Percentiles rank a stretch among this genome's conserved stretches.
Conservation (phyloP, 2,888 invertebrate species). For the Anarsia innoxiella region DNA sequence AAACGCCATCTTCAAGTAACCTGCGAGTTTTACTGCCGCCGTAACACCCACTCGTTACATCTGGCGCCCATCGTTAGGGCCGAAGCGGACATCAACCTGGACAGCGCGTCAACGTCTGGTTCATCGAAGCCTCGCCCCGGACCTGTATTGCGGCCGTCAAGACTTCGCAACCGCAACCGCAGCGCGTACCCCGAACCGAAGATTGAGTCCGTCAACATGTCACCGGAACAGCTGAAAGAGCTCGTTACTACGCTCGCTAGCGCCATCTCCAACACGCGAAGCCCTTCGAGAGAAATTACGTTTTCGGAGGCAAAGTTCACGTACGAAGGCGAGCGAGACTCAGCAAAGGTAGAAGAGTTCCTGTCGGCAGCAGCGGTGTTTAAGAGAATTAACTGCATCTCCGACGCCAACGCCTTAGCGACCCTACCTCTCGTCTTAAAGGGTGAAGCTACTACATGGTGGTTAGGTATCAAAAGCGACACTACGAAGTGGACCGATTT, state of each 20-base stretch:
- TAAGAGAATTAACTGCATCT: conserved; percentile 12
- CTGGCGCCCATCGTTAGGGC: not conserved
- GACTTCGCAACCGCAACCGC: not conserved
- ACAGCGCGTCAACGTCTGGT: not conserved
- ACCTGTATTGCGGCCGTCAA: not conserved
- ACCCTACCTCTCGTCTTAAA: conserved; percentile 16
- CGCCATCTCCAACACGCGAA: not conserved
- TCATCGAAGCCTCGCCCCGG: not conserved
- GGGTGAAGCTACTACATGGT: conserved; percentile 17
- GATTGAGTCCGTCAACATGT: not conserved
- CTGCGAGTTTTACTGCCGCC: not conserved
- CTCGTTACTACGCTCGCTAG: not conserved
- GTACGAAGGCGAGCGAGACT: not conserved
- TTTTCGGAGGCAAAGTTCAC: not conserved
- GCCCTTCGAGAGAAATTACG: not conserved
- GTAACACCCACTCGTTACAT: not conserved
- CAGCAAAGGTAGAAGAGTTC: not conserved
- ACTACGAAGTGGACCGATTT: conserved; percentile 17
- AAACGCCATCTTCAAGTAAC: not conserved
- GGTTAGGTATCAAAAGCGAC: conserved; percentile 14
- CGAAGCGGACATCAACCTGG: not conserved
- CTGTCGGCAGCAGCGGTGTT: not conserved
- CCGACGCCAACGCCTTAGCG: conserved; percentile 16
- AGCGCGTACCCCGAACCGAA: not conserved
- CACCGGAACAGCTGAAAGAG: not conserved